phyloP scores from a whole-genome alignment of 1,140 invertebrate species.

The Mesaphorura yosii region DNA sequence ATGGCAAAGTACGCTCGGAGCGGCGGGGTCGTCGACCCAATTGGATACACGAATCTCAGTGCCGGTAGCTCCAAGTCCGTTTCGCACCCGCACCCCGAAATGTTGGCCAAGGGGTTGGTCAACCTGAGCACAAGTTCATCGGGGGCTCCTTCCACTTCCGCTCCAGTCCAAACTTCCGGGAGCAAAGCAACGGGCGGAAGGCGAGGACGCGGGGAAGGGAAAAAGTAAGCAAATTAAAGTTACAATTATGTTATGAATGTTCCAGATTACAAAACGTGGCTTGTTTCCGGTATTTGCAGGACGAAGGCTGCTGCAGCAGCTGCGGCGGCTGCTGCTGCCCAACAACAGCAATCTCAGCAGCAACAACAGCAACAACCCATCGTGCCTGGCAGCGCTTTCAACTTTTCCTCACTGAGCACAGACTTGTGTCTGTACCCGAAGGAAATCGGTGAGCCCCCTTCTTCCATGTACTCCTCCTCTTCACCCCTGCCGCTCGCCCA shows the following conservation, averaged over 20 bases:
- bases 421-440: conserved; percentile 27
- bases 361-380: no score
- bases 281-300: neutral
- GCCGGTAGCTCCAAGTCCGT: conserved; percentile 1
- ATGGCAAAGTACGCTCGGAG: conserved; percentile 21
- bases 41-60: conserved; percentile 11
- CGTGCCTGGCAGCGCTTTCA: conserved; percentile 26
- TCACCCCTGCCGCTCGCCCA: conserved; percentile 19
- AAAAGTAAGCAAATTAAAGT: neutral
- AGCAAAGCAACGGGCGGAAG: neutral
- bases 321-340: neutral
- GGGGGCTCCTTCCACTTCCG: neutral
- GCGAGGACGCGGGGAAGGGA: no score
- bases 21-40: conserved; percentile 2
- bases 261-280: no score
- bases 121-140: neutral
- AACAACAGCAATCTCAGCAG: conserved; percentile 6
- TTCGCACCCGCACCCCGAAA: no score
- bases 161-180: neutral
- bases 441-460: conserved; percentile 23
- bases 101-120: neutral
- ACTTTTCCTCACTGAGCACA: conserved; percentile 21
- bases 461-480: conserved; percentile 15
- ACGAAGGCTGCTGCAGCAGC: neutral
- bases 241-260: neutral